A percentile compares a stretch with the other conserved stretches of the same genome.
phyloP scores from a whole-genome alignment of 2,888 invertebrate genomes.

The Ectobius pallidus region DNA sequence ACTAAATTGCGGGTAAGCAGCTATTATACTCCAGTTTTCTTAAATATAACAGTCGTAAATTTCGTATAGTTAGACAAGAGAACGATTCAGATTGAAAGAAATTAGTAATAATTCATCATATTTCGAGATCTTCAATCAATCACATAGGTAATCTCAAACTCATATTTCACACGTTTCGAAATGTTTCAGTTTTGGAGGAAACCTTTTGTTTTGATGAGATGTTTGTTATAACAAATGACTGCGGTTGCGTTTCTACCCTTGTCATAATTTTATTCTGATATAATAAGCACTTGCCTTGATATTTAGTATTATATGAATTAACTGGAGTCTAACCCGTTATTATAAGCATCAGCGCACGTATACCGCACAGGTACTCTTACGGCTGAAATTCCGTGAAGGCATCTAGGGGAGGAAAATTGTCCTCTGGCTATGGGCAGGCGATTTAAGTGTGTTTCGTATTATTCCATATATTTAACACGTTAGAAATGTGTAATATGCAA shows the following conservation, averaged over 20 bases:
- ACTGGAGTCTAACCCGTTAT: too few relatives aligned
- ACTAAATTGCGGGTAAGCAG: too few relatives aligned
- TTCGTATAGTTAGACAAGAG: not conserved
- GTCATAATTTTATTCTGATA: not conserved
- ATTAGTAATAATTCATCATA: not conserved
- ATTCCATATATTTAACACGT: too few relatives aligned
- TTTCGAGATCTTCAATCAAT: not conserved
- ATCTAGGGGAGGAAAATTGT: not conserved
- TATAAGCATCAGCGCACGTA: not conserved
- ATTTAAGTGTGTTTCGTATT: too few relatives aligned
- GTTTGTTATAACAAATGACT: constrained; percentile 1
- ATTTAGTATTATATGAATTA: too few relatives aligned
- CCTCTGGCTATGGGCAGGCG: not conserved
- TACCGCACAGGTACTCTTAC: not conserved
- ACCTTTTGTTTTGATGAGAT: not conserved
- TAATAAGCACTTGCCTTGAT: not conserved
- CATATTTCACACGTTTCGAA: constrained; percentile 2
- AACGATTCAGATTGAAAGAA: not conserved
- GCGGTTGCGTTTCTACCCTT: not conserved
- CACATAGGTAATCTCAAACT: not conserved
- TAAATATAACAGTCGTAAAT: not conserved
- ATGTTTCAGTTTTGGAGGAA: not conserved
- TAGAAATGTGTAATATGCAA: too few relatives aligned
- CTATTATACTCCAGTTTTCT: not conserved
- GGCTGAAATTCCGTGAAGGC: not conserved